Evolutionary conservation across 1,140 invertebrate species (phyloP), one percentile per base, ranked within the genome.

Genomic region (Panagrolaimus sp.): DNA sequence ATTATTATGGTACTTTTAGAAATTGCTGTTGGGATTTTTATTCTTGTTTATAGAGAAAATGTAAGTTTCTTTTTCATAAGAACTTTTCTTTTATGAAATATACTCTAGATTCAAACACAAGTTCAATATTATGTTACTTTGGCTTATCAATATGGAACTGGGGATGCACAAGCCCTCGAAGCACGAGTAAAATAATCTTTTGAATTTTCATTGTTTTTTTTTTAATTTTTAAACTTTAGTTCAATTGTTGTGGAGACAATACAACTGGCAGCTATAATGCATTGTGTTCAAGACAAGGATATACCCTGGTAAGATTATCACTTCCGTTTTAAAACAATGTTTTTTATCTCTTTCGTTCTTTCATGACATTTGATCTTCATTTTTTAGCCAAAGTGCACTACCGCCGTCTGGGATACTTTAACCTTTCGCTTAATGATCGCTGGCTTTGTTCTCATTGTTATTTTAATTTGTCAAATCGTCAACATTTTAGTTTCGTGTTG

Each of bases 1-100:
- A 45, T 75, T 43, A 61, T 75, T 43, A 23, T 74, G 46, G 57
- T 73, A 1, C 23, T 73, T 5, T 11, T 75, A 2, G 14, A 73
- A 64, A 38, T 73, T 38, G 65, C 25, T 47, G 38, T 76, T 42
- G 57, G 53, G 8, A 48, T 73, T n/a, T 74, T 68, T 13, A 44
- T 73, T 16, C 27, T 70, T 16, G 38, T 75, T 14, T 76, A 66
- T 72, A 43, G 48, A 44, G 16, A 23, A 43, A 67, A 70, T 44
- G 70, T 72, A 73, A 65, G 53, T 25, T 13, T n/a, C n/a, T n/a
- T n/a, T n/a, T 7, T 62, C 11, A 57, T 3, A 16, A 14, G 27
- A 57, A 20, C n/a, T 2, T 25, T 16, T 16, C 20, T 25, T 11
- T 45, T 66, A 38, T 20, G 8, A 62, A 73, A 70, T 46, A 38